Conservation (phyloP, 1,140 invertebrate genomes). For the Apolygus lucorum region DNA sequence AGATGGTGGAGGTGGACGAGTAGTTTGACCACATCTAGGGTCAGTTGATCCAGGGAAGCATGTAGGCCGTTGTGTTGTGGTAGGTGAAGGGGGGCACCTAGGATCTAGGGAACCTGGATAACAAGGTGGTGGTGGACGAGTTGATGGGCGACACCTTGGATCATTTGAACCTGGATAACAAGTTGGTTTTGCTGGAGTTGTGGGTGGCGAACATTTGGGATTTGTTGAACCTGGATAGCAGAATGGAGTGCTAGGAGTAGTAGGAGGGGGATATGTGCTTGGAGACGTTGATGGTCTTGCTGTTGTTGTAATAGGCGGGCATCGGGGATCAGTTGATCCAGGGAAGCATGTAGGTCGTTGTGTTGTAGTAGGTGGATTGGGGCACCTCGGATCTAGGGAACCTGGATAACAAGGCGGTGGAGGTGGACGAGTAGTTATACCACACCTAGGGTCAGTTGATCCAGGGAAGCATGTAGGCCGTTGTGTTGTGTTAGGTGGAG, state of each 20-base stretch:
- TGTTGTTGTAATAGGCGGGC: conserved; percentile 30
- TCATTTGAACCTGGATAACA: conserved; percentile 36
- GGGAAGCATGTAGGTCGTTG: no score
- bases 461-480: no score
- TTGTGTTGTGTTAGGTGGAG: no score
- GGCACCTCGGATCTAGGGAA: no score
- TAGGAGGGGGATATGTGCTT: conserved; percentile 29
- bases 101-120: conserved; percentile 39
- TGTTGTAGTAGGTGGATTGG: no score
- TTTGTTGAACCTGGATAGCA: conserved; percentile 38
- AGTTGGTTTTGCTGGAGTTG: conserved; percentile 20
- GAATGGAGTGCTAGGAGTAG: conserved; percentile 20
- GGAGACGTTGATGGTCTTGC: conserved; percentile 31
- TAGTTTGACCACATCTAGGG: conserved; percentile 36
- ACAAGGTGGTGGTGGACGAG: conserved; percentile 31
- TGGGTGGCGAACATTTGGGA: conserved; percentile 33
- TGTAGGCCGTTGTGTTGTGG: conserved; percentile 20
- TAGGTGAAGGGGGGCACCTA: conserved; percentile 34
- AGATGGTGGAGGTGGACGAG: conserved; percentile 30
- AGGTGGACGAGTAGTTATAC: no score
- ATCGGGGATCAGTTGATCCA: no score
- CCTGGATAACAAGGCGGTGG: no score
- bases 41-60: conserved; percentile 38
- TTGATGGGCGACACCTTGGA: conserved; percentile 36
- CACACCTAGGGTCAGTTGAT: no score